A percentile compares a stretch with the other conserved stretches of the same genome.
phyloP scores from a whole-genome alignment of 2,113 vertebrate species.

The Mystacornis crossleyi region DNA sequence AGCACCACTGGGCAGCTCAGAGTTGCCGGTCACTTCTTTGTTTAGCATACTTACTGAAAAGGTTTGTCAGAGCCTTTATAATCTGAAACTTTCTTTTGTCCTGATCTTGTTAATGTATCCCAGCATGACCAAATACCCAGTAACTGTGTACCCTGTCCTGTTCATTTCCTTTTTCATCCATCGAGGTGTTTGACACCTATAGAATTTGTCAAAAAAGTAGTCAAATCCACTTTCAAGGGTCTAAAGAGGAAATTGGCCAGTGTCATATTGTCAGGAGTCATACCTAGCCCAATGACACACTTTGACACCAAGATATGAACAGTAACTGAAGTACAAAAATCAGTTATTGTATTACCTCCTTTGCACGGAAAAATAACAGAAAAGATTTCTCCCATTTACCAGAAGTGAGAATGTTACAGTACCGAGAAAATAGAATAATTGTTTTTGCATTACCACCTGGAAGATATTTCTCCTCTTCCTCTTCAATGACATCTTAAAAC shows the following conservation, averaged over 20 bases:
- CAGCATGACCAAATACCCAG: slow-evolving; percentile 38
- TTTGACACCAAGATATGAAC: background rate
- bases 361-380: background rate
- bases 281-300: background rate
- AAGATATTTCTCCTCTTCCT: background rate
- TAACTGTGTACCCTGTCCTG: background rate
- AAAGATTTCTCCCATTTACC: background rate
- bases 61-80: slow-evolving; percentile 24
- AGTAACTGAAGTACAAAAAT: background rate
- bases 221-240: background rate
- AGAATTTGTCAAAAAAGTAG: background rate
- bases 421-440: background rate
- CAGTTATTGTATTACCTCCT: background rate
- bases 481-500: background rate
- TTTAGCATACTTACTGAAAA: slow-evolving; percentile 12
- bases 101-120: background rate
- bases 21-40: background rate
- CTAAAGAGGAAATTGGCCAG: slow-evolving; percentile 35
- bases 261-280: slow-evolving; percentile 15
- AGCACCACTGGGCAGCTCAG: background rate
- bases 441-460: background rate
- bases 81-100: slow-evolving; percentile 4
- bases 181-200: background rate
- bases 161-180: slow-evolving; percentile 35
- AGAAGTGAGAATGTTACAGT: background rate